phyloP scores from a whole-genome alignment of 1,140 invertebrate genomes.

The Plectrocnemia conspersa region DNA sequence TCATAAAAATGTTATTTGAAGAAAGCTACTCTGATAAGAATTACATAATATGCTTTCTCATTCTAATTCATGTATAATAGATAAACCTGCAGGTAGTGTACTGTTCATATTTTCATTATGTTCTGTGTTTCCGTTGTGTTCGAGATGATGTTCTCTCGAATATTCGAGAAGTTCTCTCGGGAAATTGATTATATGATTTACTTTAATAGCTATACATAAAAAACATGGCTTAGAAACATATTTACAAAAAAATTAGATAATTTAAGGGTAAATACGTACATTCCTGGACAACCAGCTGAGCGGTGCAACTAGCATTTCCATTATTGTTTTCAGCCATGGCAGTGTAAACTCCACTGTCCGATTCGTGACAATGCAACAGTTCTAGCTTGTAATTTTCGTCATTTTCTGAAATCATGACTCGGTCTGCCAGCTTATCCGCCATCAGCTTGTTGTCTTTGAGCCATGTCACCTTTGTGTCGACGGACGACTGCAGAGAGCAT shows the following conservation, averaged over 20 bases:
- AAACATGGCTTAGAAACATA: background rate
- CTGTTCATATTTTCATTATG: too few species aligned
- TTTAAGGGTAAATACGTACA: slow-evolving; percentile 54
- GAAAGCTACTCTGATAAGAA: too few species aligned
- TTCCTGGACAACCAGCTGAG: slow-evolving; percentile 78
- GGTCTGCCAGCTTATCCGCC: slow-evolving; percentile 69
- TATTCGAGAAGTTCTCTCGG: background rate
- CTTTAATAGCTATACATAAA: background rate
- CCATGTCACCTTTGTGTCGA: slow-evolving; percentile 70
- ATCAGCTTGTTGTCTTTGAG: slow-evolving; percentile 84
- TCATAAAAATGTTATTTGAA: too few species aligned
- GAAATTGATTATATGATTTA: background rate
- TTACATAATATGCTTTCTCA: too few species aligned
- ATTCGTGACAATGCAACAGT: slow-evolving; percentile 73
- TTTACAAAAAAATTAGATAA: background rate
- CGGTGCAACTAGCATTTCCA: slow-evolving; percentile 76
- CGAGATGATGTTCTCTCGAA: background rate
- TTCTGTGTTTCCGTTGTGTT: background rate
- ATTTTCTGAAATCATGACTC: slow-evolving; percentile 59
- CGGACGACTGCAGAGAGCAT: slow-evolving; percentile 59
- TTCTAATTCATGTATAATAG: too few species aligned
- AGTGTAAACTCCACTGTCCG: slow-evolving; percentile 87
- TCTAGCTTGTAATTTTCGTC: slow-evolving; percentile 62
- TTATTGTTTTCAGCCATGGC: slow-evolving; percentile 79
- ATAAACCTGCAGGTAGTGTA: too few species aligned